A percentile compares a stretch with the other conserved stretches of the same genome.
Evolutionary conservation across 2,113 vertebrate species (phyloP).

Genomic region (Picathartes gymnocephalus): DNA sequence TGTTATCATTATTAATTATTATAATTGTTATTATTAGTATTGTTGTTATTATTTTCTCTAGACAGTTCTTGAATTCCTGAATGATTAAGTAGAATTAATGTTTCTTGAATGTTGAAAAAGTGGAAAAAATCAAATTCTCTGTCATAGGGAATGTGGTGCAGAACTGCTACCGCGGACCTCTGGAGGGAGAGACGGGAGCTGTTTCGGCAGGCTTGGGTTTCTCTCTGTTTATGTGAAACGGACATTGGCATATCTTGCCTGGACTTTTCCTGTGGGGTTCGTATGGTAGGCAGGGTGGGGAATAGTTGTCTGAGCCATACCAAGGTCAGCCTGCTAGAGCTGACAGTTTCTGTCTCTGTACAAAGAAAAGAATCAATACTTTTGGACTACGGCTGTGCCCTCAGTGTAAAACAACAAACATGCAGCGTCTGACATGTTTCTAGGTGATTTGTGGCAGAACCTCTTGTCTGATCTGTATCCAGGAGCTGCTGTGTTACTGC

Average conservation of each 20-base stretch:
- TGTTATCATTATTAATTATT: neutral
- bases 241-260: constrained; percentile 76
- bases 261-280: constrained; percentile 82
- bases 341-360: constrained; percentile 98
- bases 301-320: constrained; percentile 91
- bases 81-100: constrained; percentile 46
- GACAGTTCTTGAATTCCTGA: constrained; percentile 27
- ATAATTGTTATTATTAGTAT: neutral
- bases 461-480: constrained; percentile 86
- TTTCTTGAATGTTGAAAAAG: constrained; percentile 11
- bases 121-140: constrained; percentile 79
- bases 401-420: constrained; percentile 97
- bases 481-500: constrained; percentile 78
- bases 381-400: constrained; percentile 97
- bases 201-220: constrained; percentile 72
- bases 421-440: constrained; percentile 94
- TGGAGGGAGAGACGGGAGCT: constrained; percentile 64
- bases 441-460: constrained; percentile 84
- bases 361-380: constrained; percentile 99
- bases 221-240: constrained; percentile 71
- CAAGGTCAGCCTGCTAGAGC: constrained; percentile 93
- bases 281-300: constrained; percentile 83
- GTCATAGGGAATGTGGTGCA: constrained; percentile 78
- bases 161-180: constrained; percentile 71
- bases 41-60: neutral